Evolutionary conservation across 92 coral and sea anemone species (phyloP), one percentile per base, ranked within the genome.

Genomic region (Porites rus): DNA sequence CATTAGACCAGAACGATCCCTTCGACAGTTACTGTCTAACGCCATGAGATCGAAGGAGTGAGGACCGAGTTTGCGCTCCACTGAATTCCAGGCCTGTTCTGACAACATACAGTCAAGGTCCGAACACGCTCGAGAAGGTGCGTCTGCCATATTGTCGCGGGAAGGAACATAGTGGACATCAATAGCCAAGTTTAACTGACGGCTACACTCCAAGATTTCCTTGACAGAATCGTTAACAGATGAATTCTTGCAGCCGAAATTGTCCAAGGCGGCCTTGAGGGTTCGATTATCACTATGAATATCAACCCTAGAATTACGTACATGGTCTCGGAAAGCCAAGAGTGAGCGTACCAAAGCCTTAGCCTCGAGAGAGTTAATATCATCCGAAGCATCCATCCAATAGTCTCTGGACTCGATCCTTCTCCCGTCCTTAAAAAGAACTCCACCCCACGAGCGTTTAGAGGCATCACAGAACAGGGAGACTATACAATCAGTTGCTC

Each of bases 21-120:
- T 64, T 31, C 66, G 78, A 43, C 87, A 75, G 71, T 92, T 92
- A 66, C 94, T 92, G 77, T 91, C 91, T 54, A 91, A 74, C 11
- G 94, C 71, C 87, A 85, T 82, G 1, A 91, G 83, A 59, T 87
- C 92, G 52, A 87, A 91, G 4, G 85, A 25, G 75, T 87, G 91
- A 11, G 89, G 91, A 13, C 91, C 85, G 43, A 78, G 88, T 10
- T 19, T 16, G 2, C 86, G 69, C 24, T 88, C 88, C 21, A 89
- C 84, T 28, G 1, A 14, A 11, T 14, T 14, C 92, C 92, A 92
- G 16, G 87, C 84, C 8, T n/a, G 10, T 50, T 65, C 17, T 12
- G 86, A 18, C 20, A 88, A 76, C 85, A 19, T 72, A 69, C 92
- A 91, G 56, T 91, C 94, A 0, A 82, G 62, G 43, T 87, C 91